A percentile compares a stretch with the other conserved stretches of the same genome.
Conservation (phyloP, 2,888 invertebrate genomes). For the Lymantria monacha region DNA sequence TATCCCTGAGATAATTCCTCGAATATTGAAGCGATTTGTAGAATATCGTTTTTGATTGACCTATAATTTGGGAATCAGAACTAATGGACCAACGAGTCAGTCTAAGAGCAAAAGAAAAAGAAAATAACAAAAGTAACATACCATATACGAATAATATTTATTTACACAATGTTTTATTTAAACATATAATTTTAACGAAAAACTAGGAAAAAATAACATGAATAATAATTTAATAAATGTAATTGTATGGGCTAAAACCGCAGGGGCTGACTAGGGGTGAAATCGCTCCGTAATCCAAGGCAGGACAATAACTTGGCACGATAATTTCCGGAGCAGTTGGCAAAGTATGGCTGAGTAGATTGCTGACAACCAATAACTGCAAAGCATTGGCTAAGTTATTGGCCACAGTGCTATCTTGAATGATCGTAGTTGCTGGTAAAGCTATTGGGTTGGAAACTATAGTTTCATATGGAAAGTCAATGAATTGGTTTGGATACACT, state of each 20-base stretch:
- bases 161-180: no score
- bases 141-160: no score
- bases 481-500: conserved; percentile 19
- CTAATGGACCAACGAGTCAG: no score
- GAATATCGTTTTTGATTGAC: no score
- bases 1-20: no score
- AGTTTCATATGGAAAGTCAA: conserved; percentile 31
- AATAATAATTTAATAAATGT: conserved; percentile 30
- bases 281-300: conserved; percentile 26
- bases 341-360: conserved; percentile 56
- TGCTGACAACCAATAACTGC: conserved; percentile 65
- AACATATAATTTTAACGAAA: no score
- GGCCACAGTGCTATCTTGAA: conserved; percentile 64
- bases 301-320: conserved; percentile 13
- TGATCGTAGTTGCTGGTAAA: conserved; percentile 43
- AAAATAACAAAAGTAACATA: no score
- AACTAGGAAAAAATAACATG: not conserved
- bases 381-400: conserved; percentile 65
- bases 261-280: conserved; percentile 9
- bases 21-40: no score
- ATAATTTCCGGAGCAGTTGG: conserved; percentile 39
- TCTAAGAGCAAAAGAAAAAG: no score
- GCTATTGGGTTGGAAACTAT: conserved; percentile 29
- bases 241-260: conserved; percentile 30
- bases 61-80: no score